Evolutionary conservation across 1,140 invertebrate genomes (phyloP).

Genomic region (Lepidostoma basale): DNA sequence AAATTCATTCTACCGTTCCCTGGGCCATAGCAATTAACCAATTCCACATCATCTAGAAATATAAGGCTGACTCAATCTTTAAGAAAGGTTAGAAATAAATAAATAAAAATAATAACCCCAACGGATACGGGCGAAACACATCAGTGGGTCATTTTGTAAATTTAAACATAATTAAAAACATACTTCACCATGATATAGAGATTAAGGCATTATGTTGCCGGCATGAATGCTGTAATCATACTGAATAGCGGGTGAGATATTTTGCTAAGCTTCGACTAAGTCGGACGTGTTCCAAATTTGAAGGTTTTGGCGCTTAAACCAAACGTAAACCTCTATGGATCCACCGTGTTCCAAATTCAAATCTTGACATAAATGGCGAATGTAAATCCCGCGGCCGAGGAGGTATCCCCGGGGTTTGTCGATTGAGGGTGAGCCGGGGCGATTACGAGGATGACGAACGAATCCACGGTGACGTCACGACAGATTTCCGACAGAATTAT

Average conservation of each 20-base stretch:
- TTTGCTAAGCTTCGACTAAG: not conserved
- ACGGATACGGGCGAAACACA: no score
- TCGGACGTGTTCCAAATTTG: conserved; percentile 5
- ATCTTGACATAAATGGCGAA: conserved; percentile 4
- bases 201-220: no score
- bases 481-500: not conserved
- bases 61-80: no score
- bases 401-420: not conserved
- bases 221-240: not conserved
- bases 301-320: not conserved
- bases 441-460: conserved; percentile 16
- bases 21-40: no score
- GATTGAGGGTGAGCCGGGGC: not conserved
- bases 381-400: not conserved
- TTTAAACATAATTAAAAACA: no score
- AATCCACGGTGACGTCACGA: conserved; percentile 6
- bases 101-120: no score
- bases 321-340: conserved; percentile 5
- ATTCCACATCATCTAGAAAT: no score
- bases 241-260: not conserved
- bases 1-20: no score
- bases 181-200: no score
- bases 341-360: not conserved
- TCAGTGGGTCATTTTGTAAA: no score
- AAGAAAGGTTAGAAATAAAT: no score